phyloP scores from a whole-genome alignment of 2,113 vertebrate species.

The Mus pahari region DNA sequence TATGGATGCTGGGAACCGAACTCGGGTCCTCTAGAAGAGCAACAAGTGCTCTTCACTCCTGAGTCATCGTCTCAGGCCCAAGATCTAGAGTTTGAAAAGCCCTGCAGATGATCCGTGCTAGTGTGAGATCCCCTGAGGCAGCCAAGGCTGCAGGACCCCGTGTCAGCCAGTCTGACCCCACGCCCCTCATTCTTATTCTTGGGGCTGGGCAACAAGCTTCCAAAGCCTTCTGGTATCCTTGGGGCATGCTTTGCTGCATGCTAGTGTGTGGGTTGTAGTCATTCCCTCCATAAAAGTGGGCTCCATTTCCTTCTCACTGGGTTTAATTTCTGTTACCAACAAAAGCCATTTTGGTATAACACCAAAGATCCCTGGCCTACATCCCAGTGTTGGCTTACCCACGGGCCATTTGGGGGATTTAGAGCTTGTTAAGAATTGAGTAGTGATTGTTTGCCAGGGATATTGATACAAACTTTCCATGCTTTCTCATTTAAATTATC shows the following conservation, averaged over 20 bases:
- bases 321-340: neutral
- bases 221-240: neutral
- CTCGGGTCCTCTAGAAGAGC: neutral
- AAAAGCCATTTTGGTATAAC: neutral
- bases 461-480: neutral
- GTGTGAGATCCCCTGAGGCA: neutral
- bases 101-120: too few species aligned
- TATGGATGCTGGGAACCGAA: neutral
- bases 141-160: neutral
- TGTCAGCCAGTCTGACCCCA: neutral
- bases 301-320: neutral
- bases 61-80: neutral
- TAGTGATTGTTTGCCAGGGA: neutral
- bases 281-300: neutral
- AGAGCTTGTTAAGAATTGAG: neutral
- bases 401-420: neutral
- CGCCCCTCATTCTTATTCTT: neutral
- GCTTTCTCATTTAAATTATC: neutral
- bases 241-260: neutral
- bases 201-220: neutral
- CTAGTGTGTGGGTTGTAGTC: neutral
- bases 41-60: neutral
- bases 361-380: neutral
- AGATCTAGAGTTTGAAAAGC: neutral
- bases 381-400: neutral